Evolutionary conservation across 1,140 invertebrate genomes (phyloP).

Genomic region (Saccostrea glomerata): DNA sequence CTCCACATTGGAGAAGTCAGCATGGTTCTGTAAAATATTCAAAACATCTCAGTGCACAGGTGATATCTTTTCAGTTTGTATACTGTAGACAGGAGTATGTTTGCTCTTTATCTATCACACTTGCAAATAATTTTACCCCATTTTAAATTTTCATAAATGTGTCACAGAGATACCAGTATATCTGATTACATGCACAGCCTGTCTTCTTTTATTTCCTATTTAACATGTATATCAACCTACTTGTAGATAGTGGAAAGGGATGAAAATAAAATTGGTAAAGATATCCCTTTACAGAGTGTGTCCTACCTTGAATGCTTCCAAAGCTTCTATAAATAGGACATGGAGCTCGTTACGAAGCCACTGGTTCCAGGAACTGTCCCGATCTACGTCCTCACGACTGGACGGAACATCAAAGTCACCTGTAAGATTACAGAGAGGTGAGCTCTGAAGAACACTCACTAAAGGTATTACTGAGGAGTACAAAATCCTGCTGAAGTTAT

Average conservation of each 20-base stretch:
- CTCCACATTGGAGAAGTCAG: constrained; percentile 67
- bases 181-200: too few species aligned
- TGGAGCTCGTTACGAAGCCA: constrained; percentile 77
- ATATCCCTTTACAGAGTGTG: not conserved
- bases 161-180: too few species aligned
- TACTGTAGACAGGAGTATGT: too few species aligned
- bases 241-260: too few species aligned
- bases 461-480: not conserved
- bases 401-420: constrained; percentile 79
- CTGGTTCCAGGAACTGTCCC: constrained; percentile 78
- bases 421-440: constrained; percentile 48
- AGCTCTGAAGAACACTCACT: not conserved
- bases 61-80: too few species aligned
- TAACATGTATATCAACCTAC: too few species aligned
- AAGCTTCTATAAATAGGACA: constrained; percentile 74
- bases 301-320: constrained; percentile 75
- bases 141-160: too few species aligned
- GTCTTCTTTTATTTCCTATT: too few species aligned
- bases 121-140: too few species aligned
- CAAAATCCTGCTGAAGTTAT: not conserved
- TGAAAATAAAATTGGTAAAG: not conserved
- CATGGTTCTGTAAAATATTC: constrained; percentile 62
- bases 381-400: constrained; percentile 77
- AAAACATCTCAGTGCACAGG: not conserved
- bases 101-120: too few species aligned